phyloP scores from a whole-genome alignment of 1,140 invertebrate genomes.

The Drosophila paulistorum region DNA sequence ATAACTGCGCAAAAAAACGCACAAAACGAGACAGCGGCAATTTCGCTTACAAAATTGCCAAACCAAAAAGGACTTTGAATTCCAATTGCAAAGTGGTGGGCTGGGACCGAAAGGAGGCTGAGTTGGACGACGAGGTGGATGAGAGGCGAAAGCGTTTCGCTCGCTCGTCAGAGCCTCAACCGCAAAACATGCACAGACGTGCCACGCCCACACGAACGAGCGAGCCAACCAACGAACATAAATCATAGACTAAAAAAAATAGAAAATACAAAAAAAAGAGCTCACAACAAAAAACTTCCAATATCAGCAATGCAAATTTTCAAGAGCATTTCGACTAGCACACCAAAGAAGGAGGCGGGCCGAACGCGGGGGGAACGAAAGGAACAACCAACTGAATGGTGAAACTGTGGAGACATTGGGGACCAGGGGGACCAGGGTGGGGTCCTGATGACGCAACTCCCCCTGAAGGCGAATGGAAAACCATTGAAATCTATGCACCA shows the following conservation, averaged over 20 bases:
- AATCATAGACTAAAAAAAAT: conserved; percentile 72
- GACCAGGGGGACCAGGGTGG: background rate
- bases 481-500: conserved; percentile 73
- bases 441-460: conserved; percentile 68
- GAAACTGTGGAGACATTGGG: background rate
- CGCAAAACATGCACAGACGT: conserved; percentile 76
- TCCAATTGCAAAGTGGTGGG: conserved; percentile 67
- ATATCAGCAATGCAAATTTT: conserved; percentile 80
- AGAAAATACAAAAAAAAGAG: conserved; percentile 49
- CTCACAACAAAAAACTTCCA: conserved; percentile 68
- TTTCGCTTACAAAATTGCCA: conserved; percentile 80
- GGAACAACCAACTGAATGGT: no score
- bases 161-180: conserved; percentile 59
- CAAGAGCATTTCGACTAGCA: conserved; percentile 37
- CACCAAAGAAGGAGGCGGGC: conserved; percentile 5
- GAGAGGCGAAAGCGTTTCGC: conserved; percentile 13
- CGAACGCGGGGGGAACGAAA: background rate
- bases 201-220: conserved; percentile 60
- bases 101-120: background rate
- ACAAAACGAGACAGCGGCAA: conserved; percentile 77
- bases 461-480: conserved; percentile 62
- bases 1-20: conserved; percentile 73
- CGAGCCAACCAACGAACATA: conserved; percentile 65
- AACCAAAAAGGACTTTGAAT: conserved; percentile 80
- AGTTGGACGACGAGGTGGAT: background rate